Conservation (phyloP, 2,888 invertebrate species). For the Thecocarcelia acutangulata region DNA sequence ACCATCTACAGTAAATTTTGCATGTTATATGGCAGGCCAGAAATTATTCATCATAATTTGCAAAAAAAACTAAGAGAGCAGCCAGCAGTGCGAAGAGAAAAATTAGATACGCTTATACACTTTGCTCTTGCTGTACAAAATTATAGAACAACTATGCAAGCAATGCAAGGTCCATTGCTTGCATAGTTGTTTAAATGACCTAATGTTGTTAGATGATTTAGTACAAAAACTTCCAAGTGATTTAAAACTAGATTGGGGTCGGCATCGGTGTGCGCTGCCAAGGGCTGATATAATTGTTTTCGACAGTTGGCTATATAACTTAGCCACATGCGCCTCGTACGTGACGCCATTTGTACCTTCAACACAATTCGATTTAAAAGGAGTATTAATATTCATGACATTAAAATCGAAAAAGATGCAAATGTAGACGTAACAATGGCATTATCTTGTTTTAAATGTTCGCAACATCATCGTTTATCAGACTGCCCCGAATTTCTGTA, state of each 20-base stretch:
- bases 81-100: not conserved
- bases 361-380: not conserved
- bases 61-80: slow-evolving; percentile 7
- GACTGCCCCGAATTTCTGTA: slow-evolving; percentile 41
- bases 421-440: not conserved
- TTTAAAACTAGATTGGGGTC: slow-evolving; percentile 37
- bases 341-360: slow-evolving; percentile 16
- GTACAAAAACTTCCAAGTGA: not conserved
- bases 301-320: slow-evolving; percentile 33
- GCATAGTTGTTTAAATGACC: slow-evolving; percentile 6
- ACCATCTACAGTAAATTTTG: slow-evolving; percentile 50
- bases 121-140: slow-evolving; percentile 58
- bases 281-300: slow-evolving; percentile 34
- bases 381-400: too few relatives aligned
- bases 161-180: too few relatives aligned
- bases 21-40: slow-evolving; percentile 61
- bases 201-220: slow-evolving; percentile 7
- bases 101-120: slow-evolving; percentile 30
- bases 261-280: slow-evolving; percentile 12
- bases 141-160: slow-evolving; percentile 52
- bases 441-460: slow-evolving; percentile 33
- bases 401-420: slow-evolving; percentile 1
- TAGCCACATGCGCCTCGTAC: slow-evolving; percentile 27
- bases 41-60: slow-evolving; percentile 52
- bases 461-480: slow-evolving; percentile 29